Evolutionary conservation across 2,888 invertebrate species (phyloP).

Genomic region (Chrysomela aeneicollis): DNA sequence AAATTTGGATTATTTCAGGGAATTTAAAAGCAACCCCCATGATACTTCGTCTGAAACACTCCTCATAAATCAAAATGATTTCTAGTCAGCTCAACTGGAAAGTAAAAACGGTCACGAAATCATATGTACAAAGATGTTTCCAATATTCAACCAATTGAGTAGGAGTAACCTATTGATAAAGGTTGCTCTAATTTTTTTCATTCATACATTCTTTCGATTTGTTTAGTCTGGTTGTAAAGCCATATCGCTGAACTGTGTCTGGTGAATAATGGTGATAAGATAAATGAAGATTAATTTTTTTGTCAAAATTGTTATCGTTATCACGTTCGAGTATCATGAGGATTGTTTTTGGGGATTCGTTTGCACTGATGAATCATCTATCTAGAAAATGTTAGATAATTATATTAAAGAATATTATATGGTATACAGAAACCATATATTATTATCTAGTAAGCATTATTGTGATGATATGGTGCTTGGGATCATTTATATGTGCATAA

Average conservation of each 20-base stretch:
- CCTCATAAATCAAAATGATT: too few species aligned
- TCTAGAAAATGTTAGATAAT: conserved; percentile 57
- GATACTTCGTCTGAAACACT: too few species aligned
- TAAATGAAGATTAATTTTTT: background rate
- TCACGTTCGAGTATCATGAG: background rate
- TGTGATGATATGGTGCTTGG: conserved; percentile 61
- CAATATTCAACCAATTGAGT: too few species aligned
- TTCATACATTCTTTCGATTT: conserved; percentile 11
- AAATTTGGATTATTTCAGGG: background rate
- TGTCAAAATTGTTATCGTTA: conserved; percentile 22
- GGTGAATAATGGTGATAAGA: background rate
- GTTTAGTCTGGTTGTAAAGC: conserved; percentile 25
- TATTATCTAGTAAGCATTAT: conserved; percentile 56
- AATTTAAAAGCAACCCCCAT: background rate
- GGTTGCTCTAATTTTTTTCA: too few species aligned
- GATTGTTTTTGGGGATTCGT: conserved; percentile 31
- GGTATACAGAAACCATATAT: conserved; percentile 57
- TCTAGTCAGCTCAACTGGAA: too few species aligned
- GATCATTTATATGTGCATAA: conserved; percentile 56
- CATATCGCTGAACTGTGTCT: background rate
- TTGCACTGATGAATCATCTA: conserved; percentile 48
- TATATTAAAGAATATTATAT: conserved; percentile 58
- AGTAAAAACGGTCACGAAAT: too few species aligned
- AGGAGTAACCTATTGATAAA: too few species aligned
- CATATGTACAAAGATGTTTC: too few species aligned